Percentiles rank a stretch among this genome's conserved stretches.
phyloP scores from a whole-genome alignment of 2,113 vertebrate genomes.

The Bungarus multicinctus region DNA sequence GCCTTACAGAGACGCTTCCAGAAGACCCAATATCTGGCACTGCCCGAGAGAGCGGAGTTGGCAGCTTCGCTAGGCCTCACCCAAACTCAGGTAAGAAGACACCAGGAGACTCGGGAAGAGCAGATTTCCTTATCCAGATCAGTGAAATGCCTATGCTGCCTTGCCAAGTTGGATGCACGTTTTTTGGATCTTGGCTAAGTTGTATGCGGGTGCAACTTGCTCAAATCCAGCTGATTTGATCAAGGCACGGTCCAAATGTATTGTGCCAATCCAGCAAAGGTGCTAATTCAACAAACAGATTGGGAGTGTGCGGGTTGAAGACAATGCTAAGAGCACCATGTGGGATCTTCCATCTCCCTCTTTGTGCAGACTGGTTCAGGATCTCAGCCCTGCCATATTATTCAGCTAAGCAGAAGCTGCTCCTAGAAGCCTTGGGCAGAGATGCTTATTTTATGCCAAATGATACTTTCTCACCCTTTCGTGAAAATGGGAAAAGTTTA shows the following conservation, averaged over 20 bases:
- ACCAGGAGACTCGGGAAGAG: accelerated
- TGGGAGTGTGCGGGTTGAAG: neutral
- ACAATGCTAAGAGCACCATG: neutral
- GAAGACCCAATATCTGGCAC: constrained; percentile 95
- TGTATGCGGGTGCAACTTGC: neutral
- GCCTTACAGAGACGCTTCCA: constrained; percentile 94
- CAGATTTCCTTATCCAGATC: neutral
- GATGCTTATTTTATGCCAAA: neutral
- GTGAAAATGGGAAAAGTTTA: too few species aligned
- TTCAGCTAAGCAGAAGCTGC: neutral
- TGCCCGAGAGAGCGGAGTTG: constrained; percentile 94
- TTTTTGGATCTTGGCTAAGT: neutral
- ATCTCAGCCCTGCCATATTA: neutral
- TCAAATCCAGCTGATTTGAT: neutral
- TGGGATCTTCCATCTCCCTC: neutral
- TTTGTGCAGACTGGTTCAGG: neutral
- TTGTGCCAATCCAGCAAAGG: neutral
- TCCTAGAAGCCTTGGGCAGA: neutral
- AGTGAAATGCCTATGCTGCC: neutral
- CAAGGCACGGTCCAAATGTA: neutral
- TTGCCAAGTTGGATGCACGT: neutral
- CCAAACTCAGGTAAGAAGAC: constrained; percentile 87
- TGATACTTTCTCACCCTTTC: neutral
- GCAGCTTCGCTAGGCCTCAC: constrained; percentile 95
- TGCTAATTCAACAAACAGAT: neutral